A percentile compares a stretch with the other conserved stretches of the same genome.
phyloP scores from a whole-genome alignment of 2,888 invertebrate genomes.

The Drosophila subsilvestris region DNA sequence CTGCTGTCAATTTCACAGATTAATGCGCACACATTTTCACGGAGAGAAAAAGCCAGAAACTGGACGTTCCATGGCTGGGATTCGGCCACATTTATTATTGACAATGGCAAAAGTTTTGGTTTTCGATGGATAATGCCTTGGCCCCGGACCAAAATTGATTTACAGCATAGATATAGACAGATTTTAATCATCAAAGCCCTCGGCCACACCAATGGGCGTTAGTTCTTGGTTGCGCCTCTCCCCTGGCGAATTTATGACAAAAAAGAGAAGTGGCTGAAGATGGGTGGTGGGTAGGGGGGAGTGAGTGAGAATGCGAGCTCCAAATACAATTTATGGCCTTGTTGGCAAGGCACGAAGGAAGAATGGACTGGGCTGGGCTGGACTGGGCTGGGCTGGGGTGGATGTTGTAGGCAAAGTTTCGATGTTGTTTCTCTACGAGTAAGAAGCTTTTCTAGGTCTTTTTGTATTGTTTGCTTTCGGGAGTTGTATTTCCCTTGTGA shows the following conservation, averaged over 20 bases:
- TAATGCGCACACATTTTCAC: conserved; percentile 71
- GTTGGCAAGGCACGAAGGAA: neutral
- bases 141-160: conserved; percentile 67
- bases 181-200: conserved; percentile 41
- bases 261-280: conserved; percentile 36
- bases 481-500: conserved; percentile 32
- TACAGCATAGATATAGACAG: conserved; percentile 44
- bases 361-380: conserved; percentile 14
- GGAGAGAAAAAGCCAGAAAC: conserved; percentile 5
- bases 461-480: conserved; percentile 24
- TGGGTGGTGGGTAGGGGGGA: neutral
- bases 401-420: conserved; percentile 35
- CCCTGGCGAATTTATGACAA: conserved; percentile 2
- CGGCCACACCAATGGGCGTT: neutral
- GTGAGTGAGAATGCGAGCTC: conserved; percentile 4
- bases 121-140: conserved; percentile 27
- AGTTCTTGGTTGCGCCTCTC: conserved; percentile 28
- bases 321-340: conserved; percentile 38
- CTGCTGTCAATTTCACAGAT: conserved; percentile 77
- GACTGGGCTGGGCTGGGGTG: too few species aligned
- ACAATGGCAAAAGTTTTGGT: conserved; percentile 72
- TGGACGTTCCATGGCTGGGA: conserved; percentile 32
- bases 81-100: conserved; percentile 72
- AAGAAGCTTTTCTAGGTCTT: conserved; percentile 38
- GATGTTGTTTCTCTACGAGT: conserved; percentile 24